Base-by-base conservation (phyloP, 2,113 vertebrate genomes). In the Casuarius casuarius region DNA sequence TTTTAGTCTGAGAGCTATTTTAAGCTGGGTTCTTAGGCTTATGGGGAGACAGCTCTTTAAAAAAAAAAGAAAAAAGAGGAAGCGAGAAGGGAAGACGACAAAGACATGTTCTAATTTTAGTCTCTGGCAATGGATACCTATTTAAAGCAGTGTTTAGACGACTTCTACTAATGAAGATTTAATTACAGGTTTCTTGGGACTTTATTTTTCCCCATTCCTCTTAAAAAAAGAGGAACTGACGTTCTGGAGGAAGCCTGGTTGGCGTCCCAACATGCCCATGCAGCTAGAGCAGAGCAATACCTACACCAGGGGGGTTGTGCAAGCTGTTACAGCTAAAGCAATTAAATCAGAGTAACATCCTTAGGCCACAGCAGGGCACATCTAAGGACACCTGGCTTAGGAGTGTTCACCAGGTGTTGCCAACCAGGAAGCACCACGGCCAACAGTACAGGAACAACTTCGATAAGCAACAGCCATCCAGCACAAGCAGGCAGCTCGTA, bases 1-100 rank as follows among this genome's bases (percentile, higher is more conserved):
- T 97, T 96, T 96, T 97, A 58, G 84, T 91, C 87, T 68, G 40
- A 89, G 78, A 91, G 95, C 94, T 97, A 96, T 97, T 97, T 97
- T 95, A 73, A 95, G 87, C 31, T 73, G 38, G 26, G 75, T 23
- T 96, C 95, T 96, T 70, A 95, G 89, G 87, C 91, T 95, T 95
- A 94, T 87, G 40, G 84, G 81, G 89, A 97, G 78, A 92, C 52
- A 88, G 85, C 38, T 67, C 18, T 23, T 44, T 61, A 42, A 9
- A 38, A 56, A 13, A 71, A 70, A 42, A 52, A 66, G 72, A 35
- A 49, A 73, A 68, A 2, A 10, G 17, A 33, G 56, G n/a, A 25
- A 96, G 44, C 10, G 65, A 52, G 71, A 87, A 58, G 21, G 59
- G 58, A 83, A 79, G 29, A 79, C 61, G 87, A 88, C 67, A 89